Percentiles rank a stretch among this genome's conserved stretches.
These are phyloP conservation scores for Corydoras sp. DNA, from an alignment of 2,113 vertebrate genomes.

Conservation along the genomic window DNA sequence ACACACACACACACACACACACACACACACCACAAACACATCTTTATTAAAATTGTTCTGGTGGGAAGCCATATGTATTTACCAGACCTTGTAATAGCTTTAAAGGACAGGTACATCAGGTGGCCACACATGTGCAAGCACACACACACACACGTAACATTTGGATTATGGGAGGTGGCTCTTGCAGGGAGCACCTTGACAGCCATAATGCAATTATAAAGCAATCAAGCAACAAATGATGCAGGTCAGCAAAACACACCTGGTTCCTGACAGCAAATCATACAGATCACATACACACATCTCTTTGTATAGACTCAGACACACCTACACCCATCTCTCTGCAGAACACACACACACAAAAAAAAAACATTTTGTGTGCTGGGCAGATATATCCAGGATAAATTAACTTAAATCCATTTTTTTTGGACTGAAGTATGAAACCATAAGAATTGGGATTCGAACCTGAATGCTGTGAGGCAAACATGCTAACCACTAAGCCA, in stretches of 20 bases:
- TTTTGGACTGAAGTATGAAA: no score
- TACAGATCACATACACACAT: background rate
- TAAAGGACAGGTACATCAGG: slow-evolving; percentile 13
- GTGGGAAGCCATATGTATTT: background rate
- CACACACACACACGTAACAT: slow-evolving; percentile 20
- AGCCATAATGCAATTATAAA: slow-evolving; percentile 25
- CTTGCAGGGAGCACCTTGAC: slow-evolving; percentile 31
- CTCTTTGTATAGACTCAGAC: background rate
- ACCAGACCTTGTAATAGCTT: slow-evolving; percentile 1
- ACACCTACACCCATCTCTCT: background rate
- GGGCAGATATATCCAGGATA: no score
- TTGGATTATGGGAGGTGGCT: background rate
- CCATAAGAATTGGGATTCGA: no score
- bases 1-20: slow-evolving; percentile 9
- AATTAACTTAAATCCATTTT: no score
- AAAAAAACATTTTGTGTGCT: background rate
- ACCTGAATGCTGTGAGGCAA: no score
- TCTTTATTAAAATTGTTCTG: background rate
- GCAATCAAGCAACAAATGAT: slow-evolving; percentile 26
- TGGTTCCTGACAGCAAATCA: slow-evolving; percentile 11
- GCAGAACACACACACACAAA: background rate
- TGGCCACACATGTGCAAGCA: slow-evolving; percentile 15
- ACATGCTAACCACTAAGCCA: no score
- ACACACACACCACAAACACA: background rate
- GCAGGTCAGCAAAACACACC: slow-evolving; percentile 28